These are phyloP conservation scores for Nothocercus nigrocapillus DNA, from an alignment of 2,113 vertebrate species.

Conservation along the genomic window DNA sequence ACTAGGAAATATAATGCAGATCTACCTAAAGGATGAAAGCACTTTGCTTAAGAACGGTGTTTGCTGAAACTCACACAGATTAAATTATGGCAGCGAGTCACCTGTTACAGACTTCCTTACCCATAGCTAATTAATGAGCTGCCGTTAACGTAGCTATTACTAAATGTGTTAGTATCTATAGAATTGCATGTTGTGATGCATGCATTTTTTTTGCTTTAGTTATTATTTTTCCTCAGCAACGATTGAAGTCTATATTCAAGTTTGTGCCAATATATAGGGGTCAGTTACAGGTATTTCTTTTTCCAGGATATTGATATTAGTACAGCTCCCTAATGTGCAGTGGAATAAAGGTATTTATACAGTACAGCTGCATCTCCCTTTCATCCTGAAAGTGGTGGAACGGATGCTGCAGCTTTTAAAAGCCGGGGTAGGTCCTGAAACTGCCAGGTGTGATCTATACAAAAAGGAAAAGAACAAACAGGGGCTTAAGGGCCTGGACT, in stretches of 20 bases:
- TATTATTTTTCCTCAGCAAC: background rate
- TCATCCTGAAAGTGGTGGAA: rapidly evolving
- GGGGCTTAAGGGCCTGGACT: rapidly evolving
- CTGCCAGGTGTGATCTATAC: background rate
- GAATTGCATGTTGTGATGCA: background rate
- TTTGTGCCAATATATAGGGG: background rate
- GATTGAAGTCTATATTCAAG: background rate
- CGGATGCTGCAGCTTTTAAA: background rate
- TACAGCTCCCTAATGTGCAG: background rate
- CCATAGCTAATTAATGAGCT: background rate
- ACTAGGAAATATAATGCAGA: background rate
- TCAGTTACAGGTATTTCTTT: background rate
- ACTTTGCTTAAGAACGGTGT: background rate
- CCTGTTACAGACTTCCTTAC: background rate
- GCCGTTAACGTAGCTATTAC: background rate
- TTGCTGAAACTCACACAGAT: constrained; percentile 14
- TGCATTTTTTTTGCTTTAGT: background rate
- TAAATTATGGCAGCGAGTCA: background rate
- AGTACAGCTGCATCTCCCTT: background rate
- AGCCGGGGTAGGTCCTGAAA: background rate
- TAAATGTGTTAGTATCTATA: background rate
- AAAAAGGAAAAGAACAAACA: background rate
- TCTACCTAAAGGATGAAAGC: background rate
- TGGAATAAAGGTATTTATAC: background rate
- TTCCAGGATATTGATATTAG: background rate